Percentiles rank a stretch among this genome's conserved stretches.
phyloP scores from a whole-genome alignment of 2,888 invertebrate genomes.

The Drymonia ruficornis region DNA sequence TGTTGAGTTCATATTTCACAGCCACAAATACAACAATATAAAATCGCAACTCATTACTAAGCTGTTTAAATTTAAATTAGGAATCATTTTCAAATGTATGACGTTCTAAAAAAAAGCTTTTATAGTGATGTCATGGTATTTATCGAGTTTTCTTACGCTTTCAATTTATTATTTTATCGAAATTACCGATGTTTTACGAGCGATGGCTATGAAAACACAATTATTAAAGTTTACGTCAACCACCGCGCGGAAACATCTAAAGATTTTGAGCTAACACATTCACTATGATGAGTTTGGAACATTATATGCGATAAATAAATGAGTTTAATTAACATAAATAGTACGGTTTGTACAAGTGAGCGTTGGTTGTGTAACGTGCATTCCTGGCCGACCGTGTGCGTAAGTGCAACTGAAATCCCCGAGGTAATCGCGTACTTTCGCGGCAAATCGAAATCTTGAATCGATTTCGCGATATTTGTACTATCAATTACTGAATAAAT shows the following conservation, averaged over 20 bases:
- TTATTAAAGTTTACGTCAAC: conserved; percentile 21
- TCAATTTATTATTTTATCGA: conserved; percentile 27
- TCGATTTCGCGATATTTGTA: conserved; percentile 41
- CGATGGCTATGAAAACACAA: conserved; percentile 31
- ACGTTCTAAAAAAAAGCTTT: background rate
- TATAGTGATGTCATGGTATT: background rate
- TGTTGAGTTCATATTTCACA: conserved; percentile 5
- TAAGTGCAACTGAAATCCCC: conserved; percentile 56
- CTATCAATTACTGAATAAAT: conserved; percentile 20
- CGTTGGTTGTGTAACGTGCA: conserved; percentile 61
- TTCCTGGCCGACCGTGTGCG: conserved; percentile 65
- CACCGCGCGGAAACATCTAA: conserved; percentile 28
- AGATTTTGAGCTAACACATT: background rate
- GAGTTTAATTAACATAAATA: conserved; percentile 41
- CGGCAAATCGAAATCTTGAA: conserved; percentile 46
- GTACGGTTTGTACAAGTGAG: conserved; percentile 52
- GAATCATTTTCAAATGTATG: background rate
- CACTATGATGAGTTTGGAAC: conserved; percentile 31
- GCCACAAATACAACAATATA: background rate
- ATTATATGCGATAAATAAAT: conserved; percentile 39
- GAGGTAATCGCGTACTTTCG: conserved; percentile 42
- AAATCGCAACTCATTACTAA: conserved; percentile 1
- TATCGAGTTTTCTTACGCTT: conserved; percentile 20
- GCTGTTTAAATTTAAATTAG: conserved; percentile 2
- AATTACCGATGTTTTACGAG: conserved; percentile 30